Evolutionary conservation across 2,113 vertebrate species (phyloP), one percentile per base, ranked within the genome.

Genomic region (Psammodynastes pulverulentus): DNA sequence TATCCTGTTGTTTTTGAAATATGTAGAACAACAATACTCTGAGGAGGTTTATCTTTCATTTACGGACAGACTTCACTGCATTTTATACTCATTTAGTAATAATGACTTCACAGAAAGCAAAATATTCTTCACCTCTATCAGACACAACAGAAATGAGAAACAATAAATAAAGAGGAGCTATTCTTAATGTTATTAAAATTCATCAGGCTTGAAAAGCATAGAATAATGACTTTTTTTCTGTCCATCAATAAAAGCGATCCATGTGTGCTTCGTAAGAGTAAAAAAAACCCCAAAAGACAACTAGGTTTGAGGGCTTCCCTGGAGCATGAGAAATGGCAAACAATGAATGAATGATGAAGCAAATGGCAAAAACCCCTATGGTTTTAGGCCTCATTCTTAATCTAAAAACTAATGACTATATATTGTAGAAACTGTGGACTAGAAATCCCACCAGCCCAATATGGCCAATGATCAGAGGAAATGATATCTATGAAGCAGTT

Each of bases 11-110:
- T 26, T 92, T 62, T 43, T 86, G 72, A 89, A 62, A 62, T 92
- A 92, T 92, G 79, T 86, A 89, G 91, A 72, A 86, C 91, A 92
- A 45, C 26, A 58, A 58, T 85, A 58, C 91, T 51, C 91, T 54
- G 89, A 89, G 88, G 91, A 92, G 45, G 87, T 43, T 89, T 92
- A 86, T 62, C 88, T 62, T 85, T 89, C 3, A 89, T 92, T 84
- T 62, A 46, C 1, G 43, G 79, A 46, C 48, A 54, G 91, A 85
- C 85, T 54, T 89, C 72, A 89, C 53, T 67, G 48, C 48, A 39
- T 39, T 85, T 9, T 56, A 43, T 62, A 21, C 43, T 62, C 45
- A 58, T 86, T 89, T 89, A 92, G 58, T 92, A 34, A 85, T 89
- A 43, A 92, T 84, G 87, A 9, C 6, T 86, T 46, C 79, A 89